Conservation (phyloP, 2,797 vertebrate genomes). For the Etheostoma perlongum region DNA sequence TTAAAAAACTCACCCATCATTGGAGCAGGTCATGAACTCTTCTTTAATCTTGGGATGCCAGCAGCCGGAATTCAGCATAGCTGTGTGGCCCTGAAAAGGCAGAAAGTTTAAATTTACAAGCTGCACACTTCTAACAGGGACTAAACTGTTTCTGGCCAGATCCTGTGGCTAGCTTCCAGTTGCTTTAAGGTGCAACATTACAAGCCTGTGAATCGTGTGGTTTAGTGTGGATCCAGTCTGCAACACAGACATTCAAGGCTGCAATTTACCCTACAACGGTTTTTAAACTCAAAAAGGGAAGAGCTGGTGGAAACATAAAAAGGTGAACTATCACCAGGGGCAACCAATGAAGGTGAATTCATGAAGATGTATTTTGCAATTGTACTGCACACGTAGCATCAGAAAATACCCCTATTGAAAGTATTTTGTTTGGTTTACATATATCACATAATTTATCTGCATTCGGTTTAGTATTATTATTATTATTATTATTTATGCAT, state of each 20-base stretch:
- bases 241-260: background rate
- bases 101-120: slow-evolving; percentile 32
- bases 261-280: slow-evolving; percentile 15
- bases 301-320: slow-evolving; percentile 19
- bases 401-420: too few relatives aligned
- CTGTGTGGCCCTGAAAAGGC: slow-evolving; percentile 93
- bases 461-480: too few relatives aligned
- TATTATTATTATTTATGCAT: too few relatives aligned
- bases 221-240: slow-evolving; percentile 13
- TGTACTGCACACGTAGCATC: background rate
- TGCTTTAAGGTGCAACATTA: background rate
- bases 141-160: slow-evolving; percentile 20
- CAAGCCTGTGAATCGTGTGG: slow-evolving; percentile 16
- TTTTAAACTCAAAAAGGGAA: slow-evolving; percentile 26
- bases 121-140: background rate
- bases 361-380: slow-evolving; percentile 20
- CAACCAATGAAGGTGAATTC: slow-evolving; percentile 17
- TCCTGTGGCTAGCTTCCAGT: slow-evolving; percentile 9
- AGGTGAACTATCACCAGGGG: slow-evolving; percentile 12
- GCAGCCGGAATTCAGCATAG: slow-evolving; percentile 96
- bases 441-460: too few relatives aligned
- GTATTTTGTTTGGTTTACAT: too few relatives aligned
- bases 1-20: slow-evolving; percentile 93
- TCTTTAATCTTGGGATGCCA: slow-evolving; percentile 99
- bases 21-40: slow-evolving; percentile 98